phyloP scores from a whole-genome alignment of 2,797 vertebrate species.

The Poeciliopsis infans region DNA sequence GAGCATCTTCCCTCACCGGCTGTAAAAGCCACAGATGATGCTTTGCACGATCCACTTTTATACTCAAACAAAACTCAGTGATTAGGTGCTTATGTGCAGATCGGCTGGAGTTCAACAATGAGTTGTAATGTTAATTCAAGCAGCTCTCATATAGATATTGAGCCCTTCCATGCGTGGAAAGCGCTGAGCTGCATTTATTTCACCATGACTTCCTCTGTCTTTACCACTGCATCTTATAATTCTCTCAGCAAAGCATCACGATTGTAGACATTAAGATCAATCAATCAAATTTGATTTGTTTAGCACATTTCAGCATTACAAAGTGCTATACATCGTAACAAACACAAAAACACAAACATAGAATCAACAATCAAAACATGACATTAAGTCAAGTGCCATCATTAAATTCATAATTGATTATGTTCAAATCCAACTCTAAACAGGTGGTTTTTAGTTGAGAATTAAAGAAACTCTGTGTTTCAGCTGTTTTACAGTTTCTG shows the following conservation, averaged over 20 bases:
- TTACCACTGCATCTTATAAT: not conserved
- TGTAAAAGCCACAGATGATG: conserved; percentile 11
- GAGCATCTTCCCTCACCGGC: not conserved
- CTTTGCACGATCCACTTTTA: conserved; percentile 4
- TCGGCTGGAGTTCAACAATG: conserved; percentile 8
- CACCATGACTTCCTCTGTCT: not conserved
- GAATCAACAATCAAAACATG: too few species aligned
- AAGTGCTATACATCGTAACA: too few species aligned
- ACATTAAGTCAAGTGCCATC: too few species aligned
- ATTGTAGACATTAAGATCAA: not conserved
- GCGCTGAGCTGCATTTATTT: conserved; percentile 13
- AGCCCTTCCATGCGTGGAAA: conserved; percentile 28
- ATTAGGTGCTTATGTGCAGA: conserved; percentile 20
- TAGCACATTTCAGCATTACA: too few species aligned
- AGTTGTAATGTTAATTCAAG: conserved; percentile 32
- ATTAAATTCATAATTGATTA: too few species aligned
- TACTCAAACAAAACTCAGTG: not conserved
- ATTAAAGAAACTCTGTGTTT: too few species aligned
- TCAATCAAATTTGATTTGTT: too few species aligned
- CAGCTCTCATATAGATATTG: conserved; percentile 21
- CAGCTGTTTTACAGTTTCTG: too few species aligned
- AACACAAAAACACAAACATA: too few species aligned
- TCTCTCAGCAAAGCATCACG: not conserved
- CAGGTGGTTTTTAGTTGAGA: too few species aligned
- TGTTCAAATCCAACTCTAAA: too few species aligned